Conservation (phyloP, 2,888 invertebrate genomes). For the Rapana venosa region DNA sequence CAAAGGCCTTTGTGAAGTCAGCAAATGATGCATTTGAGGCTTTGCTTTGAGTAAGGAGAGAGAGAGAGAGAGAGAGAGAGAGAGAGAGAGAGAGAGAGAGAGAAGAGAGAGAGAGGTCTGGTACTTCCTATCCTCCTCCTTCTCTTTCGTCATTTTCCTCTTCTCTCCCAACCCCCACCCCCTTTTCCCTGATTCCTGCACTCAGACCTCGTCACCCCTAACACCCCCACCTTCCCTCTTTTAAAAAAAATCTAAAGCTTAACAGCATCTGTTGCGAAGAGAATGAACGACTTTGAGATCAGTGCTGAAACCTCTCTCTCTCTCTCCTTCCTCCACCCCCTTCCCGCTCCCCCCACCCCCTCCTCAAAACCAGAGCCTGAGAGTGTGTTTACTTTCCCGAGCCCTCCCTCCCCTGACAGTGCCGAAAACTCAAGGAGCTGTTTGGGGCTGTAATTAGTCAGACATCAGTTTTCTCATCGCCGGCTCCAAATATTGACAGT, state of each 20-base stretch:
- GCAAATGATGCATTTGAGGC: too few species aligned
- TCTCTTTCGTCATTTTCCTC: not conserved
- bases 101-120: too few species aligned
- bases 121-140: too few species aligned
- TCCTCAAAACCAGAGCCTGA: conserved; percentile 23
- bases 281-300: not conserved
- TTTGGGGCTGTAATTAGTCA: conserved; percentile 53
- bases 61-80: too few species aligned
- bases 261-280: not conserved
- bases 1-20: too few species aligned
- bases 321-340: not conserved
- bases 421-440: conserved; percentile 19
- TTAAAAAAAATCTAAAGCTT: not conserved
- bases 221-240: not conserved
- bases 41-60: not conserved
- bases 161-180: not conserved
- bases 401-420: conserved; percentile 40
- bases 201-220: not conserved
- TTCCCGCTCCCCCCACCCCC: conserved; percentile 23
- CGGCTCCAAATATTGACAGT: conserved; percentile 54
- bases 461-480: conserved; percentile 52
- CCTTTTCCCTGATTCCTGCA: not conserved
- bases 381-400: not conserved
- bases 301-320: conserved; percentile 17
- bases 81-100: too few species aligned